Conservation (phyloP, 2,113 vertebrate species). For the Heliornis fulica region DNA sequence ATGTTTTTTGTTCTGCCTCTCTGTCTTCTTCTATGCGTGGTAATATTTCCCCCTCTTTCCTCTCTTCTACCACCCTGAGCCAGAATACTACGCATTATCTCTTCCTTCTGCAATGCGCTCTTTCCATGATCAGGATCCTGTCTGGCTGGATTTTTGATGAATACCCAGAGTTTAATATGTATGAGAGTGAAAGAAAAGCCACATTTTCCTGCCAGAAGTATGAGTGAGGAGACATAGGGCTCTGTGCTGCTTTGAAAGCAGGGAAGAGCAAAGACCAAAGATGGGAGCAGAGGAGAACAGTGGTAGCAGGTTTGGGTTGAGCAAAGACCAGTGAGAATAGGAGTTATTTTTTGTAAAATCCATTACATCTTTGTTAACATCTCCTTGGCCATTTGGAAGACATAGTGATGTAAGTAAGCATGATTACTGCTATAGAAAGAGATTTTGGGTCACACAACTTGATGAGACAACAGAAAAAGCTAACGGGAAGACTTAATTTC, state of each 20-base stretch:
- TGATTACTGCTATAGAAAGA: neutral
- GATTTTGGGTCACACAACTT: neutral
- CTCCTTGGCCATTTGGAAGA: neutral
- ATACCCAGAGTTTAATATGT: neutral
- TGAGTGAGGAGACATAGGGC: neutral
- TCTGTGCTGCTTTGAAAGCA: neutral
- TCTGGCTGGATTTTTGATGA: neutral
- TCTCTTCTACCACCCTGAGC: neutral
- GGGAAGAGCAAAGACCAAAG: neutral
- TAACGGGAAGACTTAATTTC: neutral
- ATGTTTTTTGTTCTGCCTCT: neutral
- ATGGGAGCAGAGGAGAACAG: neutral
- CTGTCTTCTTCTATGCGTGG: neutral
- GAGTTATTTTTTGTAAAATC: neutral
- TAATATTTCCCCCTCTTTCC: neutral
- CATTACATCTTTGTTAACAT: neutral
- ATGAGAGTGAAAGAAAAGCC: neutral
- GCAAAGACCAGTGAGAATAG: neutral
- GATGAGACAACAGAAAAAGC: neutral
- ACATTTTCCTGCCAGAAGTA: neutral
- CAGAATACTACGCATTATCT: neutral
- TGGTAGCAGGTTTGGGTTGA: neutral
- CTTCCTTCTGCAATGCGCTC: neutral
- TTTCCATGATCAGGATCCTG: neutral
- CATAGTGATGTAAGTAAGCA: neutral